Conservation (phyloP, 2,888 invertebrate genomes). For the Caenorhabditis zanzibari region DNA sequence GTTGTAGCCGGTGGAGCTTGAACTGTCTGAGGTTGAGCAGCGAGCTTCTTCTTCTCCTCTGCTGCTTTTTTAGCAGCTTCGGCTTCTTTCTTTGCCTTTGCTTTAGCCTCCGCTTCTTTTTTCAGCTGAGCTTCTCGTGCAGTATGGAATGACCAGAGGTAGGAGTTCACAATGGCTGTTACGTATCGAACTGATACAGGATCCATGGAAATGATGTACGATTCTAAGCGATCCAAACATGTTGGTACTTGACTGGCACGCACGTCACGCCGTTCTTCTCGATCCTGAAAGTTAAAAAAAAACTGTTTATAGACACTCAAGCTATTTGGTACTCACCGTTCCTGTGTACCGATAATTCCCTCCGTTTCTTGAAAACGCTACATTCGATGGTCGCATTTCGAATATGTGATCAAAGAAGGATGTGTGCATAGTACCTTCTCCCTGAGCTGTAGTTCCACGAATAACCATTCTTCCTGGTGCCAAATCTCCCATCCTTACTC, state of each 20-base stretch:
- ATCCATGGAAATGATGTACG: conserved; percentile 67
- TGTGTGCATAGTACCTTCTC: background rate
- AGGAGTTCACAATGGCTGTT: conserved; percentile 59
- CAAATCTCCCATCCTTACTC: conserved; percentile 32
- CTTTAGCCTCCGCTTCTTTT: conserved; percentile 54
- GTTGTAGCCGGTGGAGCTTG: conserved; percentile 16
- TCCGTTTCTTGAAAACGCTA: conserved; percentile 13
- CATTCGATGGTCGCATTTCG: conserved; percentile 39
- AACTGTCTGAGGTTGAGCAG: conserved; percentile 9
- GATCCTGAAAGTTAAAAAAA: conserved; percentile 38
- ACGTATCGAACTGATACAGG: conserved; percentile 71
- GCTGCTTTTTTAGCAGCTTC: conserved; percentile 38
- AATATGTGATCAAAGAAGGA: conserved; percentile 59
- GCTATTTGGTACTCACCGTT: conserved; percentile 13
- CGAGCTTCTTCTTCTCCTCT: conserved; percentile 50
- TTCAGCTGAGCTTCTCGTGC: conserved; percentile 34
- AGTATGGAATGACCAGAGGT: conserved; percentile 38
- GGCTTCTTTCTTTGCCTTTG: conserved; percentile 53
- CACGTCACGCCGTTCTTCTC: conserved; percentile 49
- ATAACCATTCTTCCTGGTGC: conserved; percentile 39
- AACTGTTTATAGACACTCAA: background rate
- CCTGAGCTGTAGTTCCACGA: conserved; percentile 27
- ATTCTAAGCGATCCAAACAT: conserved; percentile 72
- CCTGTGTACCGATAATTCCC: conserved; percentile 25
- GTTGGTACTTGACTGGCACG: conserved; percentile 58